phyloP scores from a whole-genome alignment of 2,888 invertebrate species.

The Parnassius apollo region DNA sequence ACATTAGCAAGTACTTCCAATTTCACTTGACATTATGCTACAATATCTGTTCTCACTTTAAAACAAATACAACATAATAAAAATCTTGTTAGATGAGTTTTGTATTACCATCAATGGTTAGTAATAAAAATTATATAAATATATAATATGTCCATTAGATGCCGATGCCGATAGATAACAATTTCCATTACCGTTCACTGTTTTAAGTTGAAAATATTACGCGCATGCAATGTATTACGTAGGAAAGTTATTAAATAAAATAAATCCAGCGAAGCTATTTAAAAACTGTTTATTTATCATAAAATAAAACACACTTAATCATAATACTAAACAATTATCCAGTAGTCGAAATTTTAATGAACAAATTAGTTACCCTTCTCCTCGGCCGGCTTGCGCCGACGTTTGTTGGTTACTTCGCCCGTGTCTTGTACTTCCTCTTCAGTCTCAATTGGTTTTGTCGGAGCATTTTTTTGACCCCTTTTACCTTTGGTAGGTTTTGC shows the following conservation, averaged over 20 bases:
- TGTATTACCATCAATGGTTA: conserved; percentile 13
- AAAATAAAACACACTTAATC: conserved; percentile 61
- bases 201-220: background rate
- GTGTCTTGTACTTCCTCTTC: conserved; percentile 54
- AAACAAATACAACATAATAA: background rate
- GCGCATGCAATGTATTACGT: conserved; percentile 29
- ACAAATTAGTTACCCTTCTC: conserved; percentile 75
- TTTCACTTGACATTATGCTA: too few relatives aligned
- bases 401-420: conserved; percentile 57
- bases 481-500: conserved; percentile 60
- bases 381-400: conserved; percentile 63
- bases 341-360: conserved; percentile 45
- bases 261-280: conserved; percentile 58
- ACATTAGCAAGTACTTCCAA: too few relatives aligned
- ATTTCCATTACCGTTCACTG: background rate
- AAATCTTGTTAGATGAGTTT: background rate
- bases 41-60: conserved; percentile 7
- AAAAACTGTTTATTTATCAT: conserved; percentile 68
- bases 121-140: conserved; percentile 1
- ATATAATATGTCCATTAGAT: background rate
- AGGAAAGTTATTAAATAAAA: conserved; percentile 55
- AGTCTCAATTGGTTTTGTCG: conserved; percentile 42
- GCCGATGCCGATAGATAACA: background rate
- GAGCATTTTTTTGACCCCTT: conserved; percentile 57
- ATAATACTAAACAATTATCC: conserved; percentile 61